Conservation (phyloP, 2,113 vertebrate genomes). For the Acinonyx jubatus region DNA sequence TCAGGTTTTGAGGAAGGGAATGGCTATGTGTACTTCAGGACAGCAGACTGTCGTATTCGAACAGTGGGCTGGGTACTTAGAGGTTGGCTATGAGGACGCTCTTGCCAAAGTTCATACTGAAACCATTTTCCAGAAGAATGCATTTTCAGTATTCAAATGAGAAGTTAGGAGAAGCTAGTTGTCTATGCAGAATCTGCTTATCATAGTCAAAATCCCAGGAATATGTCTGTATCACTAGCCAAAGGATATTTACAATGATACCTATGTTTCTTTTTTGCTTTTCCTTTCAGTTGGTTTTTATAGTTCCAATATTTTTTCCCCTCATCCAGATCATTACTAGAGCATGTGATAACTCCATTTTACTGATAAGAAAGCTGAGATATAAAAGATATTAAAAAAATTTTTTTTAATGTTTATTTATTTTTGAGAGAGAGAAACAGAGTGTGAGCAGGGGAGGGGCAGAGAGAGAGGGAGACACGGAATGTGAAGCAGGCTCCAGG, state of each 20-base stretch:
- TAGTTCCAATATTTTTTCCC: not conserved
- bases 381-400: not conserved
- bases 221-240: not conserved
- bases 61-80: not conserved
- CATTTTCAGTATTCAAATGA: not conserved
- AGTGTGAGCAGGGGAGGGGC: no score
- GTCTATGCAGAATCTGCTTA: not conserved
- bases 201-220: not conserved
- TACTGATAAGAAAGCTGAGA: not conserved
- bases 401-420: not conserved
- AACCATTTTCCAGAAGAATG: not conserved
- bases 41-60: not conserved
- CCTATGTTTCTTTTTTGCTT: not conserved
- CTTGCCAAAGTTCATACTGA: not conserved
- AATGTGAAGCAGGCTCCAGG: no score
- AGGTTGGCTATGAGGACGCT: not conserved
- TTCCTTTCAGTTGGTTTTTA: constrained; percentile 1
- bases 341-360: not conserved
- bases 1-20: not conserved
- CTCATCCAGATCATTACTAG: not conserved
- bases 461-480: no score
- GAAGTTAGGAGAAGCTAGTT: not conserved
- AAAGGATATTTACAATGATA: not conserved
- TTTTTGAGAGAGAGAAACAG: no score
- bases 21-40: not conserved